Evolutionary conservation across 2,113 vertebrate species (phyloP).

Genomic region (Labeo rohita): DNA sequence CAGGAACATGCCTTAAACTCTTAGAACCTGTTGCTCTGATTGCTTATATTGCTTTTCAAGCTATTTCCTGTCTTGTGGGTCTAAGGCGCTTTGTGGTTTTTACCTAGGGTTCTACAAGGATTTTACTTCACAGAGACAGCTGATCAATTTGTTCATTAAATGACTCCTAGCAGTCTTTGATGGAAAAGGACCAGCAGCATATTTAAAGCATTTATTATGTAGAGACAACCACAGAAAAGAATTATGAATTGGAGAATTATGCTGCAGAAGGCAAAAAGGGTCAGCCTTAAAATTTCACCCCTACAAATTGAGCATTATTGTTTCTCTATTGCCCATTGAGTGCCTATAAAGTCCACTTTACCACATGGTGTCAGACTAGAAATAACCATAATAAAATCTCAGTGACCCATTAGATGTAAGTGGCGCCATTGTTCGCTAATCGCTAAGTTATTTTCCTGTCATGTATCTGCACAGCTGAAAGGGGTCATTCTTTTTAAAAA

Average conservation of each 20-base stretch:
- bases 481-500: not conserved
- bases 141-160: conserved; percentile 34
- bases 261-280: not conserved
- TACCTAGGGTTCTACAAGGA: not conserved
- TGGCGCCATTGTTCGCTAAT: conserved; percentile 1
- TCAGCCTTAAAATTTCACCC: conserved; percentile 8
- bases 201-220: not conserved
- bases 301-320: not conserved
- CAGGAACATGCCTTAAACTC: not conserved
- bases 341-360: conserved; percentile 3
- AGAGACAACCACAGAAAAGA: not conserved
- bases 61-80: not conserved
- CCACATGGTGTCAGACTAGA: conserved; percentile 9
- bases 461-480: not conserved
- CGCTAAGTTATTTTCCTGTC: conserved; percentile 22
- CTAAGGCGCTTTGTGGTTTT: not conserved
- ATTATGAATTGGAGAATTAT: conserved; percentile 12
- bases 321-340: conserved; percentile 6
- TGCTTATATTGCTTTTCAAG: conserved; percentile 24
- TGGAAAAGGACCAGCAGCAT: not conserved
- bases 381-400: conserved; percentile 21
- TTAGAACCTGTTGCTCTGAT: not conserved
- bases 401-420: conserved; percentile 33
- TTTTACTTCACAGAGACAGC: conserved; percentile 7
- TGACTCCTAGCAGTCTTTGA: conserved; percentile 12